Conservation (phyloP, 2,888 invertebrate species). For the Xestia c-nigrum region DNA sequence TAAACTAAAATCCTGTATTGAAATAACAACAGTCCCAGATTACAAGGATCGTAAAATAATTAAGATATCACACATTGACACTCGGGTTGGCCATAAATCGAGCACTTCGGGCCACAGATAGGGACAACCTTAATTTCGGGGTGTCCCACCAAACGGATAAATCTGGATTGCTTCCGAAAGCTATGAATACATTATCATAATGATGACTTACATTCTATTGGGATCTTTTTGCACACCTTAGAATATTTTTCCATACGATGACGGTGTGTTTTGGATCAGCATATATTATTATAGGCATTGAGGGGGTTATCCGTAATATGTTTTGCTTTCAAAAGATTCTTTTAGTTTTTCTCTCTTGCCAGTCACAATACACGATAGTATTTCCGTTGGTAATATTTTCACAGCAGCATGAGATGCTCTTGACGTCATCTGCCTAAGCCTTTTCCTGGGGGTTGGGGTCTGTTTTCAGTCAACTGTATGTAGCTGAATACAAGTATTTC, state of each 20-base stretch:
- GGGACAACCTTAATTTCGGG: slow-evolving; percentile 64
- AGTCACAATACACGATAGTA: neutral
- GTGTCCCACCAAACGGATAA: slow-evolving; percentile 73
- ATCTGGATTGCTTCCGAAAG: slow-evolving; percentile 75
- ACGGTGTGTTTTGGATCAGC: slow-evolving; percentile 32
- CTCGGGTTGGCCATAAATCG: slow-evolving; percentile 73
- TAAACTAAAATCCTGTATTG: slow-evolving; percentile 49
- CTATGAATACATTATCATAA: slow-evolving; percentile 80
- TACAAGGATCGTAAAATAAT: slow-evolving; percentile 78
- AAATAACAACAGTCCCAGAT: slow-evolving; percentile 61
- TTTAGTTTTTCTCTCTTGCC: too few relatives aligned
- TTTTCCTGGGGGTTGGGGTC: too few relatives aligned
- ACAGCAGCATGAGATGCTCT: neutral
- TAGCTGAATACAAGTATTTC: too few relatives aligned
- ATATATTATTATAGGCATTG: slow-evolving; percentile 31
- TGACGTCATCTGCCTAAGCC: too few relatives aligned
- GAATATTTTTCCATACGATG: slow-evolving; percentile 53
- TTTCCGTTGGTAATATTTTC: neutral
- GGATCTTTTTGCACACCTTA: slow-evolving; percentile 51
- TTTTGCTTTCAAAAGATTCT: neutral
- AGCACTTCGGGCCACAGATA: slow-evolving; percentile 56
- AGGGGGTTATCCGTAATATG: neutral
- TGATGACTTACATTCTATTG: slow-evolving; percentile 61
- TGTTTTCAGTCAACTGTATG: too few relatives aligned
- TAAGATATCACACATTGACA: slow-evolving; percentile 79